phyloP scores from a whole-genome alignment of 2,113 vertebrate species.

The Xenopus laevis region DNA sequence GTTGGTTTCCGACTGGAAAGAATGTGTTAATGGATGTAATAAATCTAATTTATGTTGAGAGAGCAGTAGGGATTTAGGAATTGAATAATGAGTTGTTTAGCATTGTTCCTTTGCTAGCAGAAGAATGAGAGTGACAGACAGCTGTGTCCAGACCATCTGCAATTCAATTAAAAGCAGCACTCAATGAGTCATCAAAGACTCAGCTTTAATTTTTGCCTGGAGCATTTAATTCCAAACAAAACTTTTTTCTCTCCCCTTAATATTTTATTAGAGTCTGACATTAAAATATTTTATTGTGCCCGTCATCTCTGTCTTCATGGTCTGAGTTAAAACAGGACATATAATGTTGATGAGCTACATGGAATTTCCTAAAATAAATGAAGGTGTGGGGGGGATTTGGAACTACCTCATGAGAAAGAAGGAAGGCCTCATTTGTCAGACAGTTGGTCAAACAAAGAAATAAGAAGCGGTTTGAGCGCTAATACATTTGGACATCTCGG shows the following conservation, averaged over 20 bases:
- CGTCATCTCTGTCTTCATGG: conserved; percentile 2
- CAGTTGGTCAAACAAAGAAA: no score
- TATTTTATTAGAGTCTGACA: background rate
- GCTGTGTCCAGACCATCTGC: conserved; percentile 23
- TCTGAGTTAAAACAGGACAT: background rate
- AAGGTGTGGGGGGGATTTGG: background rate
- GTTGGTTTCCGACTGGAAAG: conserved; percentile 30
- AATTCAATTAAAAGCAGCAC: conserved; percentile 25
- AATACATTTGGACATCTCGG: no score
- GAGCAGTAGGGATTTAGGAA: conserved; percentile 9
- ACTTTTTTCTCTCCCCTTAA: background rate
- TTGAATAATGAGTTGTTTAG: conserved; percentile 12
- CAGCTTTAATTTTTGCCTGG: background rate
- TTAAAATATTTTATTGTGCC: background rate
- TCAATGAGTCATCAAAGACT: conserved; percentile 23
- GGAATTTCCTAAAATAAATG: conserved; percentile 33
- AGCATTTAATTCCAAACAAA: background rate
- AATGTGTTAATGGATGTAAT: conserved; percentile 28
- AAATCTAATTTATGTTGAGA: conserved; percentile 9
- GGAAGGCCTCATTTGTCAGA: background rate
- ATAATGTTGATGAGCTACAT: background rate
- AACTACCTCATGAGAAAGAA: background rate
- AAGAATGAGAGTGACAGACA: background rate
- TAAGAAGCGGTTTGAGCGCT: no score
- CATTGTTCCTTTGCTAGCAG: background rate